These are phyloP conservation scores for Hippolais icterina DNA, from an alignment of 2,113 vertebrate species.

Conservation along the genomic window DNA sequence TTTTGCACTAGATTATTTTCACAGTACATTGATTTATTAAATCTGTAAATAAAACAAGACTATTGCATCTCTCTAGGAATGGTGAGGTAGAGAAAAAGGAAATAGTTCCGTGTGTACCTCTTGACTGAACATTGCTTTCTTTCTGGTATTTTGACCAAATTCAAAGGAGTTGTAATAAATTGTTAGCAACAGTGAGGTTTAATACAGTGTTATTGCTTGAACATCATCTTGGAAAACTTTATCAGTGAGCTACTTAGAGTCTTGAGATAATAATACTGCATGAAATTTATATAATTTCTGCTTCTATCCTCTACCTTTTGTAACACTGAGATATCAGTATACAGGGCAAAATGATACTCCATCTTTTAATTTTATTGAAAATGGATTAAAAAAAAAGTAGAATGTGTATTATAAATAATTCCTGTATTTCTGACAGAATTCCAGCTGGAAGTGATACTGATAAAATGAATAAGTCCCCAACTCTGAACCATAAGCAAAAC, in stretches of 20 bases:
- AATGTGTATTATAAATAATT: neutral
- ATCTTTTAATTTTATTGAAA: neutral
- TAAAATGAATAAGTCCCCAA: slow-evolving; percentile 49
- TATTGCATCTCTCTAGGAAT: neutral
- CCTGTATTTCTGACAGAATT: slow-evolving; percentile 62
- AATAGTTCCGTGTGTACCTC: neutral
- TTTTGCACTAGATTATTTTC: neutral
- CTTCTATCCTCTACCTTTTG: neutral
- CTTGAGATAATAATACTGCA: neutral
- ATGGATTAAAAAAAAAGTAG: neutral
- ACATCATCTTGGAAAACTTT: neutral
- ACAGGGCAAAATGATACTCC: neutral
- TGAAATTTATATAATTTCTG: neutral
- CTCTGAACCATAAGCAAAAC: slow-evolving; percentile 55
- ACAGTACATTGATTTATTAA: neutral
- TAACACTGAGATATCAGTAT: neutral
- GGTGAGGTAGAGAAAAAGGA: neutral
- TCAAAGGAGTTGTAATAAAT: neutral
- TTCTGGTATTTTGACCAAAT: neutral
- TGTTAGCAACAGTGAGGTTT: neutral
- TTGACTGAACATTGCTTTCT: neutral
- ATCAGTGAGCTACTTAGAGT: neutral
- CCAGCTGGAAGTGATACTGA: slow-evolving; percentile 50
- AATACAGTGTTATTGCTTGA: neutral
- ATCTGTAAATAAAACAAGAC: neutral